phyloP scores from a whole-genome alignment of 2,113 vertebrate species.

The Equus quagga region DNA sequence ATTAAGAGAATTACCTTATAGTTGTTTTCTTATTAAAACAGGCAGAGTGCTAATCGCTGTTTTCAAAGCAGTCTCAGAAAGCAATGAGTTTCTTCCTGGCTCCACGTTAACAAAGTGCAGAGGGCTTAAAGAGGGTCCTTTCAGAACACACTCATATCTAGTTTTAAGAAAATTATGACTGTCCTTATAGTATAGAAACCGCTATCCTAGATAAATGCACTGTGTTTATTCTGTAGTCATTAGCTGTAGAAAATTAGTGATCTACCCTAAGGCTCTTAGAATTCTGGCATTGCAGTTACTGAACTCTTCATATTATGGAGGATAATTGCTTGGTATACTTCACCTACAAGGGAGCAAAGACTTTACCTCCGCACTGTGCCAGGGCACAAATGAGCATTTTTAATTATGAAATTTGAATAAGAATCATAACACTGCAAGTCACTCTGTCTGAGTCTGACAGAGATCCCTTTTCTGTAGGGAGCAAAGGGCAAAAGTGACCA shows the following conservation, averaged over 20 bases:
- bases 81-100: background rate
- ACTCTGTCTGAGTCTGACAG: background rate
- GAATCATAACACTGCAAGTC: background rate
- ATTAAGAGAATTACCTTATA: background rate
- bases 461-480: background rate
- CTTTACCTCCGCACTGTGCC: background rate
- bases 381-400: background rate
- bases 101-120: no score
- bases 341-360: background rate
- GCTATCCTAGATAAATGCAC: background rate
- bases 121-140: background rate
- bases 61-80: background rate
- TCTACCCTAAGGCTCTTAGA: background rate
- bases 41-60: background rate
- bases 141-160: background rate
- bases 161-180: background rate
- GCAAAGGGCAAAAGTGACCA: background rate
- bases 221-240: background rate
- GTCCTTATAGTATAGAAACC: background rate
- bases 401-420: background rate
- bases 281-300: background rate
- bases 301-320: background rate
- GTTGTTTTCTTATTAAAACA: background rate
- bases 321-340: background rate
- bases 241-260: background rate